These are phyloP conservation scores for Siniperca scherzeri DNA, from an alignment of 2,797 vertebrate genomes.

Conservation along the genomic window DNA sequence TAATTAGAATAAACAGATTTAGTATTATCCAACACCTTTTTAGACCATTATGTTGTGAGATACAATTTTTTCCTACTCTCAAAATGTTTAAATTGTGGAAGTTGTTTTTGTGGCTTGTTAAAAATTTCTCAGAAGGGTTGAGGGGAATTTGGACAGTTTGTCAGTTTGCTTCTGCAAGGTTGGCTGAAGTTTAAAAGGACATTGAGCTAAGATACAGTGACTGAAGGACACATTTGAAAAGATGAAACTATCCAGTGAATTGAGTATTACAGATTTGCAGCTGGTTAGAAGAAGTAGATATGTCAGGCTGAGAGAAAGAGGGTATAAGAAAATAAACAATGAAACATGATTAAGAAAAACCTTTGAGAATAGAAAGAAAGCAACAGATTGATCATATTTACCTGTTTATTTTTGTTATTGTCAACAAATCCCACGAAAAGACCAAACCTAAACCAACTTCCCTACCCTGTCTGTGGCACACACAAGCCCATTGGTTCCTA, in stretches of 20 bases:
- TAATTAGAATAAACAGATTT: background rate
- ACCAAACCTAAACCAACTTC: background rate
- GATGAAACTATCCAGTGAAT: background rate
- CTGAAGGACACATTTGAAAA: background rate
- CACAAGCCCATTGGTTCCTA: background rate
- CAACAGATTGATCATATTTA: background rate
- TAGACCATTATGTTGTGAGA: background rate
- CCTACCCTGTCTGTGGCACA: background rate
- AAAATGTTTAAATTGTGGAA: background rate
- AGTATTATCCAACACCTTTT: background rate
- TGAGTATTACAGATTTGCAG: background rate
- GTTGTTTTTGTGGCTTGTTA: background rate
- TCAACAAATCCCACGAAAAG: background rate
- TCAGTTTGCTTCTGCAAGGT: background rate
- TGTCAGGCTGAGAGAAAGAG: background rate
- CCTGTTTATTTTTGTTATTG: background rate
- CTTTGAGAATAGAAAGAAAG: background rate
- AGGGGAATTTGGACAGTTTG: background rate
- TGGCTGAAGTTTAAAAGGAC: background rate
- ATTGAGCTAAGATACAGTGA: background rate
- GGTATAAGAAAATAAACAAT: background rate
- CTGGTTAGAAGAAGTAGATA: slow-evolving; percentile 2
- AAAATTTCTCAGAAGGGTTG: background rate
- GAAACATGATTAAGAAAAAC: background rate
- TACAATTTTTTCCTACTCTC: background rate